Evolutionary conservation across 1,140 invertebrate genomes (phyloP).

Genomic region (Ips typographus): DNA sequence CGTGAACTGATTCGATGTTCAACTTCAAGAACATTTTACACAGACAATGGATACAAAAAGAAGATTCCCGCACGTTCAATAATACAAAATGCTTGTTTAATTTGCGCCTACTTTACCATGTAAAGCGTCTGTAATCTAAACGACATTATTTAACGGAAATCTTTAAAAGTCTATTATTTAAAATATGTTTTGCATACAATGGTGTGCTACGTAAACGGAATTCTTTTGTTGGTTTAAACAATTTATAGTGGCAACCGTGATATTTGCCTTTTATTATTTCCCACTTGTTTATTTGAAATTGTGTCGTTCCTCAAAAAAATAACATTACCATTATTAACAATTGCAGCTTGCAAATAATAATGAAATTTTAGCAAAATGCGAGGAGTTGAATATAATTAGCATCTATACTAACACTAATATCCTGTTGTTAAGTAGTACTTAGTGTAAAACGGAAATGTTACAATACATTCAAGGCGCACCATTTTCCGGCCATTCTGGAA

Average conservation of each 20-base stretch:
- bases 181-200: slow-evolving; percentile 24
- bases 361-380: background rate
- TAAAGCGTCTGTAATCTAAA: background rate
- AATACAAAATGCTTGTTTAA: too few species aligned
- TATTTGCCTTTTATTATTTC: slow-evolving; percentile 24
- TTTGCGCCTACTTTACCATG: background rate
- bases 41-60: too few species aligned
- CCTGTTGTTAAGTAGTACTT: slow-evolving; percentile 32
- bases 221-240: slow-evolving; percentile 27
- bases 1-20: too few species aligned
- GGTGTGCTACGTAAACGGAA: slow-evolving; percentile 9
- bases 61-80: too few species aligned
- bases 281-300: slow-evolving; percentile 5
- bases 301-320: too few species aligned
- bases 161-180: slow-evolving; percentile 24
- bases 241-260: slow-evolving; percentile 12
- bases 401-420: slow-evolving; percentile 21
- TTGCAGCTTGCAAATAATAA: background rate
- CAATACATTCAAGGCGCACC: slow-evolving; percentile 47
- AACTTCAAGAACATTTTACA: too few species aligned
- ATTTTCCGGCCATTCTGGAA: slow-evolving; percentile 50
- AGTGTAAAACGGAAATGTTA: slow-evolving; percentile 46
- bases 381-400: slow-evolving; percentile 43
- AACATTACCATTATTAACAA: background rate
- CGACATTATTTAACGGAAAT: slow-evolving; percentile 10